Evolutionary conservation across 2,113 vertebrate species (phyloP).

Genomic region (Orthonyx spaldingii): DNA sequence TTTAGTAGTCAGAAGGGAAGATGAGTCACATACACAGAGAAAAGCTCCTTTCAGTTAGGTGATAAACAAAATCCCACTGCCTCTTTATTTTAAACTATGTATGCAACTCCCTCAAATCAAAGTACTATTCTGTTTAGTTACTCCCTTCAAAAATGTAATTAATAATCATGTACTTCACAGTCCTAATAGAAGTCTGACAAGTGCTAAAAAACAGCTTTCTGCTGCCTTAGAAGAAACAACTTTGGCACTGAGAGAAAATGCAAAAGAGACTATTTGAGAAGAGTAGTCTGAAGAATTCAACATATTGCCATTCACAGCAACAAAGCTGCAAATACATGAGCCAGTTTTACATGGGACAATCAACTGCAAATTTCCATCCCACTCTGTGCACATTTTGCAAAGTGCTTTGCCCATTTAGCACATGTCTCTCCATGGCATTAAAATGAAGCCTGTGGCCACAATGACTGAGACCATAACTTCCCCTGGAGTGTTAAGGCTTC

Average conservation of each 20-base stretch:
- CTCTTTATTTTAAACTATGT: background rate
- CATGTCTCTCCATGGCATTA: fast-evolving
- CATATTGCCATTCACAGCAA: background rate
- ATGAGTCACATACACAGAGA: background rate
- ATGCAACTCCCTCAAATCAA: background rate
- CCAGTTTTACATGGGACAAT: background rate
- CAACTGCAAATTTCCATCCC: background rate
- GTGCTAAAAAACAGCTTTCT: background rate
- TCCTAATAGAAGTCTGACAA: background rate
- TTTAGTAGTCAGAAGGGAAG: background rate
- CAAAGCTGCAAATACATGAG: background rate
- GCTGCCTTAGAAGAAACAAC: background rate
- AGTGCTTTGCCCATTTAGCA: background rate
- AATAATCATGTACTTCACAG: background rate
- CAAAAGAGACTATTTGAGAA: background rate
- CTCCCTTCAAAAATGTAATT: background rate
- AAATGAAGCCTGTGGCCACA: background rate
- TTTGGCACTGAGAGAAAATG: background rate
- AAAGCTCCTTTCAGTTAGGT: background rate
- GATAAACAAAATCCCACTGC: background rate
- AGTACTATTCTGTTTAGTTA: background rate
- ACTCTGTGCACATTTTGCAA: background rate
- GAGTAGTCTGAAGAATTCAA: background rate
- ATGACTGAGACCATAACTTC: background rate
- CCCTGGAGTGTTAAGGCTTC: background rate